phyloP scores from a whole-genome alignment of 2,797 vertebrate genomes.

The Myotis daubentonii region DNA sequence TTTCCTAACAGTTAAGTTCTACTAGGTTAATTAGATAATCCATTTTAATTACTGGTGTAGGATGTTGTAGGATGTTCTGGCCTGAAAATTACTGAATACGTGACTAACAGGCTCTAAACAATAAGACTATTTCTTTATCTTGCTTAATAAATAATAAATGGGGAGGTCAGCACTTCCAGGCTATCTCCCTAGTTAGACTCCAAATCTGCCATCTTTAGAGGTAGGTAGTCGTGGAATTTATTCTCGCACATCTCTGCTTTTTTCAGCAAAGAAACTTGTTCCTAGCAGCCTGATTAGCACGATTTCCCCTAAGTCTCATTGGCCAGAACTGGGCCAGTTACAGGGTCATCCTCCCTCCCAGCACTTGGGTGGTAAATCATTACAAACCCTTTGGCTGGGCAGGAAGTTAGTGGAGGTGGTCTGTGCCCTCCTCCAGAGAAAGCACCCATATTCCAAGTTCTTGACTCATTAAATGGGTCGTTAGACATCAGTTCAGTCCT shows the following conservation, averaged over 20 bases:
- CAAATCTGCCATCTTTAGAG: not conserved
- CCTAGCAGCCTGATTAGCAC: not conserved
- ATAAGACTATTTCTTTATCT: not conserved
- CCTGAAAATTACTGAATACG: not conserved
- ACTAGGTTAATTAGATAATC: not conserved
- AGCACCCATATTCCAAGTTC: not conserved
- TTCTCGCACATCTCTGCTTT: not conserved
- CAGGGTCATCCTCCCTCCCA: not conserved
- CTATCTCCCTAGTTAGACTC: not conserved
- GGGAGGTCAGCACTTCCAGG: not conserved
- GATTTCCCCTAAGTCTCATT: not conserved
- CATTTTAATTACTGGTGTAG: not conserved
- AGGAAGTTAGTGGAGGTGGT: not conserved
- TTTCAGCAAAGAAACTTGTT: not conserved
- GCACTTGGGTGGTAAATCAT: not conserved
- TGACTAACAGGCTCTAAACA: not conserved
- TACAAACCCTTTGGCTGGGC: not conserved
- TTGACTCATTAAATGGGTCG: not conserved
- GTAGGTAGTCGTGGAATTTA: not conserved
- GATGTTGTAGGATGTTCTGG: not conserved
- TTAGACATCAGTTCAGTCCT: not conserved
- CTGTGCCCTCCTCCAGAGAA: not conserved
- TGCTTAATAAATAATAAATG: not conserved
- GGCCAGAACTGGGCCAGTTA: not conserved
- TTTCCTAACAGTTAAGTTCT: not conserved